Evolutionary conservation across 2,888 invertebrate genomes (phyloP), one percentile per base, ranked within the genome.

Genomic region (Patella pellucida): DNA sequence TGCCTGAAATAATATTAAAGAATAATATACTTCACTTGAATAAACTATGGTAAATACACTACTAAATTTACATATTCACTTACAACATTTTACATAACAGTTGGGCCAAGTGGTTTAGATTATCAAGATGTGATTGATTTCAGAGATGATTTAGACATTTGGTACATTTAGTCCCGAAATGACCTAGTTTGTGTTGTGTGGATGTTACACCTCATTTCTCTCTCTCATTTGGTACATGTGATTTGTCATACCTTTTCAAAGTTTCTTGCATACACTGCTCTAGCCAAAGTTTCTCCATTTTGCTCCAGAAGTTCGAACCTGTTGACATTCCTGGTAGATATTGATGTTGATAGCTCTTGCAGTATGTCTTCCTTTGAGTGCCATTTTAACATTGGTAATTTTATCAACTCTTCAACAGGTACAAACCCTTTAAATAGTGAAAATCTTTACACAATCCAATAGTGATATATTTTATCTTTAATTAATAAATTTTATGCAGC

Each of bases 181-280:
- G 31, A 5, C 5, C 31, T 31, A 31, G 31, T 31, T 31, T 31
- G 0, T 31, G 31, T 31, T 7, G 31, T 4, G 4, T 31, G 31
- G 31, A 31, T 31, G 31, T 4, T 31, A 31, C 4, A 31, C 31
- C 31, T 7, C 31, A 31, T 31, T 31, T 31, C 31, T 31, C 31
- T 31, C 31, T 31, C 31, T 31, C 41, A 41, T 41, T 41, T 9
- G 9, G 7, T 41, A 41, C 41, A 7, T 41, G 41, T 41, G 7
- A 41, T 7, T 41, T 41, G 41, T 41, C 7, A 41, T 79, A 87
- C 87, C 78, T 83, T 79, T 81, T 89, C 88, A 81, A 89, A 84
- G 27, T 83, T 83, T 56, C 88, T 78, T 15, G 84, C 83, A 76
- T 85, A 88, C 3, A 81, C 56, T n/a, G 89, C 87, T 67, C 89